Evolutionary conservation across 2,797 vertebrate species (phyloP).

Genomic region (Huso huso): DNA sequence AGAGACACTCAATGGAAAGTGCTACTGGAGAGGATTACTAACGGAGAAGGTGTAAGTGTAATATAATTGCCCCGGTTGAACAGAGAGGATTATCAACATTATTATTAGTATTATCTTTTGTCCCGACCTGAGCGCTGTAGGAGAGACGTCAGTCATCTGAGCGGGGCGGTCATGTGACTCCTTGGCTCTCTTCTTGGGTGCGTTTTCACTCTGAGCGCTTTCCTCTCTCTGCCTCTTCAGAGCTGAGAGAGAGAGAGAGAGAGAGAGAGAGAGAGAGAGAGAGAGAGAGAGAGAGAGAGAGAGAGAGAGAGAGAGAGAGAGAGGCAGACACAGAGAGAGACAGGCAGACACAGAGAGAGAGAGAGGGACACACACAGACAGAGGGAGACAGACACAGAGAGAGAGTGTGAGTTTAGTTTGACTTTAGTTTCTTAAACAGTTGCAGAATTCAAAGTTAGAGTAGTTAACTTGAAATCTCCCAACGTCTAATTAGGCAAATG

Average conservation of each 20-base stretch:
- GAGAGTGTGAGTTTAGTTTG: not conserved
- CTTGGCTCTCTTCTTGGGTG: not conserved
- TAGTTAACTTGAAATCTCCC: no score
- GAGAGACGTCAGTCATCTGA: no score
- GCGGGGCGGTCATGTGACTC: no score
- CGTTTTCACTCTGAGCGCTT: not conserved
- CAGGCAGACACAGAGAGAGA: no score
- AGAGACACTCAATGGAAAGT: no score
- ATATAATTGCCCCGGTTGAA: no score
- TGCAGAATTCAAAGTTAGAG: not conserved
- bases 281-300: not conserved
- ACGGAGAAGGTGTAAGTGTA: no score
- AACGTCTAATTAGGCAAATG: not conserved
- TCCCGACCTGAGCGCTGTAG: no score
- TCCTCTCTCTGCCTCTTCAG: not conserved
- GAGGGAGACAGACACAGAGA: not conserved
- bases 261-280: constrained; percentile 3
- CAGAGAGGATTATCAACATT: no score
- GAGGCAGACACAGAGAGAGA: constrained; percentile 10
- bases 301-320: constrained; percentile 5
- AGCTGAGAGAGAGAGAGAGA: not conserved
- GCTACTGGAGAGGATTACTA: no score
- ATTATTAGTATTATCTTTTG: no score
- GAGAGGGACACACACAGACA: constrained; percentile 9
- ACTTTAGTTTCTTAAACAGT: no score